Evolutionary conservation across 64 coral and sea anemone genomes (phyloP).

Genomic region (Hydrozoanthus tunicans): DNA sequence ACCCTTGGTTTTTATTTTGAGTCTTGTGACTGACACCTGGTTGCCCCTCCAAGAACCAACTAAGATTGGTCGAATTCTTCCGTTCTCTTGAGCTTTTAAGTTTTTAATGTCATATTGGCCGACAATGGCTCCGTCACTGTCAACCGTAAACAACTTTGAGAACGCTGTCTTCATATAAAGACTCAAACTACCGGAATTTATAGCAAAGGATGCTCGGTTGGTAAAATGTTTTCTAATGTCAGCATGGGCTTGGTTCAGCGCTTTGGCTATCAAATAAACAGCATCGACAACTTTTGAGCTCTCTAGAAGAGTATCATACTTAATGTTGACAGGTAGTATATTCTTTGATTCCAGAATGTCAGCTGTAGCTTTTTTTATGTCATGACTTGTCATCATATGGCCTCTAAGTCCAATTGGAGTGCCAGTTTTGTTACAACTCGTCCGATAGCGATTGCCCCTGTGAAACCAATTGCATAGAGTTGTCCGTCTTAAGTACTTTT

Average conservation of each 20-base stretch:
- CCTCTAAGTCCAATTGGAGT: not conserved
- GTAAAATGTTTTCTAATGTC: not conserved
- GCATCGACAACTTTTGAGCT: slow-evolving; percentile 56
- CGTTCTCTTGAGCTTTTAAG: slow-evolving; percentile 24
- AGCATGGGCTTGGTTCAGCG: not conserved
- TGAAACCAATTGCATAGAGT: not conserved
- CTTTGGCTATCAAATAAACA: slow-evolving; percentile 41
- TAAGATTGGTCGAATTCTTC: not conserved
- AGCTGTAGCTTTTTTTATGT: not conserved
- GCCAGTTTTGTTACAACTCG: not conserved
- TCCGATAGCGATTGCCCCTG: not conserved
- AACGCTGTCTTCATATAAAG: not conserved
- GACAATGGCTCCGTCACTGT: slow-evolving; percentile 1
- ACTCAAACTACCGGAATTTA: not conserved
- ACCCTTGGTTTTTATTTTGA: slow-evolving; percentile 13
- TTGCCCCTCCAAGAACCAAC: slow-evolving; percentile 57
- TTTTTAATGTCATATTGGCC: slow-evolving; percentile 28
- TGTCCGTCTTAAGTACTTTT: not conserved
- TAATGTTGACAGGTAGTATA: not conserved
- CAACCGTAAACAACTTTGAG: not conserved
- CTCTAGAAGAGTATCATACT: slow-evolving; percentile 29
- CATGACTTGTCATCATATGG: not conserved
- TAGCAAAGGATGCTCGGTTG: not conserved
- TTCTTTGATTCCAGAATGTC: not conserved
- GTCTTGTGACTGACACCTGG: not conserved